Evolutionary conservation across 1,140 invertebrate genomes (phyloP), one percentile per base, ranked within the genome.

Genomic region (Plutomurus gul): DNA sequence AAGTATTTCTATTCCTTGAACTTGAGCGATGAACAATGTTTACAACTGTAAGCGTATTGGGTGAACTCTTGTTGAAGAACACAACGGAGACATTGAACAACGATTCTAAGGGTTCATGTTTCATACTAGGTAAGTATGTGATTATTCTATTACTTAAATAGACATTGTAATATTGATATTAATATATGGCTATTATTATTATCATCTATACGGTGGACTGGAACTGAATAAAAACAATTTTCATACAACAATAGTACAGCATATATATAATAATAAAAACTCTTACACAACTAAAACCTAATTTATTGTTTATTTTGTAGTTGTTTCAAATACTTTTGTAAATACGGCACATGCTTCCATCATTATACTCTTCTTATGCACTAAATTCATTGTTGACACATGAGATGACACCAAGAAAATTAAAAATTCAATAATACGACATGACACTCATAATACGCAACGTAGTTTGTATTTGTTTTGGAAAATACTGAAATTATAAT

Each of bases 61-160:
- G 36, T 65, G 56, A 65, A 33, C 30, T 36, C 25, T 51, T 33
- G 8, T 16, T 30, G 25, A 65, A 65, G 56, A 65, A 65, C 56
- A 65, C 56, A 65, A 65, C 56, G 56, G 56, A 65, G 56, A 65
- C 56, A 65, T 65, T 65, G 56, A 65, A 65, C 56, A 65, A 65
- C 16, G 27, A 65, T 33, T 30, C n/a, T 65, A 65, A 65, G 56
- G 56, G 56, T 36, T 65, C 56, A 8, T 65, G 56, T 65, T 65
- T 25, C 56, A 65, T 65, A 43, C n/a, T 65, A 65, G 56, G 56
- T 65, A 7, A 65, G 56, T 65, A 30, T 30, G n/a, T n/a, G n/a
- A 65, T 65, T n/a, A n/a, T n/a, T n/a, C n/a, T n/a, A n/a, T n/a
- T n/a, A n/a, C n/a, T n/a, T n/a, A n/a, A n/a, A n/a, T n/a, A n/a